These are phyloP conservation scores for Tanypteryx hageni DNA, from an alignment of 2,888 invertebrate genomes.

Conservation along the genomic window DNA sequence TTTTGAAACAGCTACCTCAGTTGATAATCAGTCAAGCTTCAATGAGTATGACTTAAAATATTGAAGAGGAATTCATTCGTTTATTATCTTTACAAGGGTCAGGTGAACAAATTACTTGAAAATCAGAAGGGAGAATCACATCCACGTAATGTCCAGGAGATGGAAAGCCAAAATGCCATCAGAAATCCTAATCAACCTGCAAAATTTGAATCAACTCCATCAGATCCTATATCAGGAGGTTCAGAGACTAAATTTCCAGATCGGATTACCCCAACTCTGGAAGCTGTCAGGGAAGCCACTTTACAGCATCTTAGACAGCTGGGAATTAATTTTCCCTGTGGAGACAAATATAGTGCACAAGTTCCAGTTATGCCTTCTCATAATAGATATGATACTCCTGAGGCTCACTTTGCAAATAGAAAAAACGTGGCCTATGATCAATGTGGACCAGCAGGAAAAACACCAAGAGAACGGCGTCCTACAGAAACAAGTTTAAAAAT, in stretches of 20 bases:
- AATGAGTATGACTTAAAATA: background rate
- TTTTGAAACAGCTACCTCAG: background rate
- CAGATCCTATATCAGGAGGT: background rate
- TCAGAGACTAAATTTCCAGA: background rate
- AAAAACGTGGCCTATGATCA: constrained; percentile 71
- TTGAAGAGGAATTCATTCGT: background rate
- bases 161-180: background rate
- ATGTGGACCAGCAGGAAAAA: constrained; percentile 71
- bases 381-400: background rate
- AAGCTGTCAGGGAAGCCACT: constrained; percentile 70
- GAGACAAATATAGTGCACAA: constrained; percentile 62
- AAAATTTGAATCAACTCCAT: too few species aligned
- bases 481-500: constrained; percentile 78
- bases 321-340: constrained; percentile 72
- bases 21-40: background rate
- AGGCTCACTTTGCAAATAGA: background rate
- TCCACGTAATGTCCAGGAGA: constrained; percentile 67
- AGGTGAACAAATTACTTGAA: constrained; percentile 78
- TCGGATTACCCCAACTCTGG: background rate
- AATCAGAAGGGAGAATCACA: constrained; percentile 72
- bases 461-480: constrained; percentile 69
- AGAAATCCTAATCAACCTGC: background rate
- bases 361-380: background rate
- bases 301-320: constrained; percentile 73
- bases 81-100: constrained; percentile 72